phyloP scores from a whole-genome alignment of 2,797 vertebrate genomes.

The Anabacerthia variegaticeps region DNA sequence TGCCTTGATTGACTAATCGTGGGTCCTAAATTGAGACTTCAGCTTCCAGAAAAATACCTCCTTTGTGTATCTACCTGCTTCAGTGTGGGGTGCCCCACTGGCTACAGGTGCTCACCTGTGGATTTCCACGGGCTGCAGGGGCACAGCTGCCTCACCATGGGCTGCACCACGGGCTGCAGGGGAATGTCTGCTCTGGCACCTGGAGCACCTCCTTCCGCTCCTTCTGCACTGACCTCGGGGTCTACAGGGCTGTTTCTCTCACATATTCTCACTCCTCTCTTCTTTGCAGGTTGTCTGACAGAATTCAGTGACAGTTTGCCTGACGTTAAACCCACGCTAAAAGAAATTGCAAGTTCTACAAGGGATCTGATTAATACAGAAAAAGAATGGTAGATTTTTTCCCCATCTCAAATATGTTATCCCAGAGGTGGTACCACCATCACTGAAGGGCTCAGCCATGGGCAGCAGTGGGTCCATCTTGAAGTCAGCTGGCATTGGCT shows the following conservation, averaged over 20 bases:
- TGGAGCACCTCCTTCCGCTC: not conserved
- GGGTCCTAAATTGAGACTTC: not conserved
- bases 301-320: fast-evolving
- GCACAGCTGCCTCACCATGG: not conserved
- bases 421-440: not conserved
- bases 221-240: not conserved
- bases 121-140: not conserved
- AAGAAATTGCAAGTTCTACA: not conserved
- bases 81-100: not conserved
- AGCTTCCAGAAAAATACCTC: not conserved
- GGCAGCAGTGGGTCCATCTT: not conserved
- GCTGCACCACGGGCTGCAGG: fast-evolving
- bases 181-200: not conserved
- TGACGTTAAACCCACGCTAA: not conserved
- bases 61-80: not conserved
- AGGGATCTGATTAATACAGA: not conserved
- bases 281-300: not conserved
- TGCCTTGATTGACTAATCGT: not conserved
- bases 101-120: not conserved
- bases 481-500: not conserved
- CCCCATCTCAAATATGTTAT: not conserved
- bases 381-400: not conserved
- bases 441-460: not conserved
- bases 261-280: not conserved
- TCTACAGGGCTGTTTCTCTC: not conserved